phyloP scores from a whole-genome alignment of 2,797 vertebrate species.

The Notolepis coatsorum region DNA sequence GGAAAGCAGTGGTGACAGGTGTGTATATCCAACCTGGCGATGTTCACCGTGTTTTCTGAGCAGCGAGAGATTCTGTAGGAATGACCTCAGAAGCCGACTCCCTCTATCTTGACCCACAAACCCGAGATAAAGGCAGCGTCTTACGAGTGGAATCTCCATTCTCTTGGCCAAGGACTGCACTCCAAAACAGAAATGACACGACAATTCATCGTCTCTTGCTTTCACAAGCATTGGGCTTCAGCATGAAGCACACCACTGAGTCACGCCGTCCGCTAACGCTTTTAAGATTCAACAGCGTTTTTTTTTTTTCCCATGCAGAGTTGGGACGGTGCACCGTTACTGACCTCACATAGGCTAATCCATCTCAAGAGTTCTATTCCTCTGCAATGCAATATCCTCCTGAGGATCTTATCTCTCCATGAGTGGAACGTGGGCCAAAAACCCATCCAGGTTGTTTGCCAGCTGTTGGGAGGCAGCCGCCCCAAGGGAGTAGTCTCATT shows the following conservation, averaged over 20 bases:
- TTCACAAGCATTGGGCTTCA: slow-evolving; percentile 33
- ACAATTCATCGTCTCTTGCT: slow-evolving; percentile 21
- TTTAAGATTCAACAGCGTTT: slow-evolving; percentile 31
- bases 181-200: slow-evolving; percentile 21
- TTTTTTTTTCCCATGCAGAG: slow-evolving; percentile 7
- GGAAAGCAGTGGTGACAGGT: too few relatives aligned
- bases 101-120: slow-evolving; percentile 29
- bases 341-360: slow-evolving; percentile 6
- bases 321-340: not conserved
- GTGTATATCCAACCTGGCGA: slow-evolving; percentile 20
- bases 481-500: slow-evolving; percentile 3
- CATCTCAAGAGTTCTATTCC: slow-evolving; percentile 2
- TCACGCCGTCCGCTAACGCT: slow-evolving; percentile 42
- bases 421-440: not conserved
- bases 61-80: slow-evolving; percentile 24
- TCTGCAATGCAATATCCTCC: not conserved
- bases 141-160: slow-evolving; percentile 19
- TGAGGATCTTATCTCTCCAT: not conserved
- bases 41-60: slow-evolving; percentile 9
- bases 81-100: slow-evolving; percentile 33
- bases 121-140: slow-evolving; percentile 20
- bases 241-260: slow-evolving; percentile 36
- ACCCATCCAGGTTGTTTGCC: not conserved
- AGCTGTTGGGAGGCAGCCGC: slow-evolving; percentile 12
- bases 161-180: slow-evolving; percentile 27